Evolutionary conservation across 2,888 invertebrate species (phyloP), one percentile per base, ranked within the genome.

Genomic region (Tetranychus piercei): DNA sequence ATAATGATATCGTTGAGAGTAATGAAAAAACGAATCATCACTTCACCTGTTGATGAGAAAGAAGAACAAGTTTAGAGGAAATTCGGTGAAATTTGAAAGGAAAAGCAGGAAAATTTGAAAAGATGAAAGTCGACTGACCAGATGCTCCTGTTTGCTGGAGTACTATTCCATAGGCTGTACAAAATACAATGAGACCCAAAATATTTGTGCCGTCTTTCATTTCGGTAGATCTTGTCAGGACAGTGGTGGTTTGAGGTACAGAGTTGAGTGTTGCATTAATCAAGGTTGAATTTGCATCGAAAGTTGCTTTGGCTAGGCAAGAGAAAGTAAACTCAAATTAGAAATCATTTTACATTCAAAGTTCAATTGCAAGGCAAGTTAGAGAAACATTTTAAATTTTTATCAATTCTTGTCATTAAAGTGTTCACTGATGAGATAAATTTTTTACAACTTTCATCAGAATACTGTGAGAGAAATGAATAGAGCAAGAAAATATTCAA

Each of bases 191-290:
- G 80, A 87, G 82, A 4, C 85, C 88, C 81, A 88, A 83, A 20
- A 88, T 87, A 80, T 88, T 88, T 76, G 87, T 87, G 70, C 88
- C 88, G 78, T 86, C 85, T 77, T 82, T 85, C 65, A 74, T 72
- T 34, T 75, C 76, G 23, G 73, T 73, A 7, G 55, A 55, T 55
- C 55, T 55, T 55, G 9, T 9, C 55, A 55, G 15, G 15, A 15
- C 15, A 15, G 55, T 55, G 55, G 15, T 55, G 9, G 55, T 55
- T 55, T 55, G 9, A 55, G 55, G 55, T 55, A 55, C 55, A 15
- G 55, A 55, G 15, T 55, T 55, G 15, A 55, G 15, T 55, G 55
- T 55, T 55, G 15, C 55, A 55, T 55, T 55, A 55, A 55, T 55
- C 55, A 55, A 55, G 15, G 55, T 55, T 15, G 15, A 9, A 55